Evolutionary conservation across 1,140 invertebrate species (phyloP), one percentile per base, ranked within the genome.

Genomic region (Matsumurasca onukii): DNA sequence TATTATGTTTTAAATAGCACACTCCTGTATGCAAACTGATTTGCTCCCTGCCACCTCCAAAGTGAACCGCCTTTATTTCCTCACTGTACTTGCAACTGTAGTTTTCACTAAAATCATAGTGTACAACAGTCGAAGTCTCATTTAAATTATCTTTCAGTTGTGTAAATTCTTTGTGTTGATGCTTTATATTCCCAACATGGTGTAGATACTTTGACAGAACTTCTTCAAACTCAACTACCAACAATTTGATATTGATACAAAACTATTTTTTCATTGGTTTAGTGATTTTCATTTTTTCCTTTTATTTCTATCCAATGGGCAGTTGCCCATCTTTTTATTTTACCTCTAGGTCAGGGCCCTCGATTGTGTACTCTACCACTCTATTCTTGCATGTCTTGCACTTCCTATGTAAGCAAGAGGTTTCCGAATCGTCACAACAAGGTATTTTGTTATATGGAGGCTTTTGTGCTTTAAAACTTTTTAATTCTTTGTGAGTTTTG

Each of bases 91-190:
- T 78, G 30, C 70, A 75, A 24, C 49, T 71, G 68, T 76, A 78
- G 66, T 79, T 79, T 69, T 79, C 73, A 30, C 70, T 72, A 70
- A 78, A 79, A 67, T 79, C 77, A 52, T 78, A 74, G 49, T 77
- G 74, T 20, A 78, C 73, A 34, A 76, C 68, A 29, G 73, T 52
- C 67, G 78, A 74, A 67, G 74, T 70, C 68, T 70, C 68, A 48
- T 64, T 71, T 66, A 78, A 70, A 67, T 76, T 76, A 30, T 77
- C 64, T 71, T 73, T 75, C 20, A 75, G 51, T 29, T 74, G 67
- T 67, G 72, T 72, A 66, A 76, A 72, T 15, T 55, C 59, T 66
- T 75, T 73, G 31, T 74, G 70, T 66, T 79, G 73, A 67, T 75
- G 73, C 17, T 59, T 69, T 31, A 78, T 76, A 66, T 72, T 75